phyloP scores from a whole-genome alignment of 1,140 invertebrate genomes.

The Drosophila sproati region DNA sequence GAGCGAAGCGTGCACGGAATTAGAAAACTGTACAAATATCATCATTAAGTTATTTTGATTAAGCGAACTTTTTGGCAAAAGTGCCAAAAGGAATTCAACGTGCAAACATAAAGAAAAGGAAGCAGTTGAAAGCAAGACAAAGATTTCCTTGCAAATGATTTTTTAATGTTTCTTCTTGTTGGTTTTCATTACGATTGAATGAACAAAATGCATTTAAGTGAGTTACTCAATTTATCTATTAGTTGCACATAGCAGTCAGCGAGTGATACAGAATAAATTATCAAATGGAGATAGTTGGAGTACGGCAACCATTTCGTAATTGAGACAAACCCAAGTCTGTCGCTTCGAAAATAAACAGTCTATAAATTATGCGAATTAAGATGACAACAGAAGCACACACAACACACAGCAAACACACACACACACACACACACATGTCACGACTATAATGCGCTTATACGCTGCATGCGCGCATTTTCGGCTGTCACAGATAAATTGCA shows the following conservation, averaged over 20 bases:
- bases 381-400: constrained; percentile 43
- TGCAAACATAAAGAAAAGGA: not conserved
- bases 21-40: constrained; percentile 69
- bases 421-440: constrained; percentile 23
- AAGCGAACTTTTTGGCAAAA: constrained; percentile 66
- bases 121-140: not conserved
- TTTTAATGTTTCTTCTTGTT: constrained; percentile 28
- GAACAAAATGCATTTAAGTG: not conserved
- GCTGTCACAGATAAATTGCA: constrained; percentile 65
- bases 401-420: constrained; percentile 15
- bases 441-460: constrained; percentile 62
- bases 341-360: constrained; percentile 17
- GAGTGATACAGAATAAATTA: too few species aligned
- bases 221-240: constrained; percentile 18
- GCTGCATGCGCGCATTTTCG: constrained; percentile 33
- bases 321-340: not conserved
- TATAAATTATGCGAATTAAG: constrained; percentile 49
- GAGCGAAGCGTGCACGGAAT: constrained; percentile 24
- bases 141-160: constrained; percentile 23
- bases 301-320: not conserved
- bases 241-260: not conserved
- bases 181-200: constrained; percentile 2
- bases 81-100: constrained; percentile 44
- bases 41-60: constrained; percentile 83
- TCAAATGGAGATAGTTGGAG: too few species aligned